A percentile compares a stretch with the other conserved stretches of the same genome.
These are phyloP conservation scores for Pungitius pungitius DNA, from an alignment of 2,113 vertebrate species.

Conservation along the genomic window DNA sequence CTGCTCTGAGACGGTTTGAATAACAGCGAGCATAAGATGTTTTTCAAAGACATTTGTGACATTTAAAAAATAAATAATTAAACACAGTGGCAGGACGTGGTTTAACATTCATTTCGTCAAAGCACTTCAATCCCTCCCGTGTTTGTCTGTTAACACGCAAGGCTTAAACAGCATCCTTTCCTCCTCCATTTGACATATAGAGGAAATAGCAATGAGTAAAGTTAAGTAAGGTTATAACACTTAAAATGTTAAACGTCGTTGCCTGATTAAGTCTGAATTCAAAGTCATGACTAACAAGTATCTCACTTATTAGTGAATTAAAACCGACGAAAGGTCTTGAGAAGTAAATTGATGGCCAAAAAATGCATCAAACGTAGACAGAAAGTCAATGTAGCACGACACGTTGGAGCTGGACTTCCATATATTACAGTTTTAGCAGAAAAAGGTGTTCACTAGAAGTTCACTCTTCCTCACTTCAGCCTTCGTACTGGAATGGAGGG, in stretches of 20 bases:
- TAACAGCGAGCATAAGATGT: background rate
- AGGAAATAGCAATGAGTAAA: too few relatives aligned
- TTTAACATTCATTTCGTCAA: slow-evolving; percentile 35
- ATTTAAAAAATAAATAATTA: background rate
- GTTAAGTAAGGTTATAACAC: too few relatives aligned
- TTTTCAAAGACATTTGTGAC: slow-evolving; percentile 1
- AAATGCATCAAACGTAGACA: background rate
- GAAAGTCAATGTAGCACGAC: background rate
- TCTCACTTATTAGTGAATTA: background rate
- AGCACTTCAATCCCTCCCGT: slow-evolving; percentile 15
- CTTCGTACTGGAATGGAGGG: background rate
- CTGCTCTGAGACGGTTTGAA: background rate
- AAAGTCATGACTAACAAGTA: too few relatives aligned
- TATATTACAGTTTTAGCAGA: too few relatives aligned
- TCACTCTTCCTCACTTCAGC: background rate
- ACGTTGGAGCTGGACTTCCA: background rate
- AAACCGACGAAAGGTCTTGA: background rate
- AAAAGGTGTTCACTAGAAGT: background rate
- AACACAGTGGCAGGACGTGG: background rate
- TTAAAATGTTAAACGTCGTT: too few relatives aligned
- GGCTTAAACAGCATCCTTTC: background rate
- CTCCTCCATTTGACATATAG: slow-evolving; percentile 26
- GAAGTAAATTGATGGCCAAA: background rate
- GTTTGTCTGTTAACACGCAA: background rate
- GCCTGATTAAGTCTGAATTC: too few relatives aligned